These are phyloP conservation scores for Mimumesa dahlbomi DNA, from an alignment of 2,888 invertebrate species.

Conservation along the genomic window DNA sequence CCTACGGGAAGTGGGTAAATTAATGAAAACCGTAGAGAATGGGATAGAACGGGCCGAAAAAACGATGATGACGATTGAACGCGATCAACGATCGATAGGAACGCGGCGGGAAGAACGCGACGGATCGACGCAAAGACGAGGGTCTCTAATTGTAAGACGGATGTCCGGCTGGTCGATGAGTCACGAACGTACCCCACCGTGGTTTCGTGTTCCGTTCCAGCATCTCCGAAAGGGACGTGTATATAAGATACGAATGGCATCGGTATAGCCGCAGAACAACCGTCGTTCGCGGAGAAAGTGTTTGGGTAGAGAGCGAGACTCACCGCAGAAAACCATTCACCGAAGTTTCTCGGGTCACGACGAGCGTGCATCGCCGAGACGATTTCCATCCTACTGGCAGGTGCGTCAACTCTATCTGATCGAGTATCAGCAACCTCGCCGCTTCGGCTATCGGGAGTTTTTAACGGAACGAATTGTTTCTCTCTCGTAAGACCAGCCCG, in stretches of 20 bases:
- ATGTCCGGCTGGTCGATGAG: constrained; percentile 69
- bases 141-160: constrained; percentile 50
- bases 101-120: constrained; percentile 4
- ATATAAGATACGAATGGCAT: constrained; percentile 75
- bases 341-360: constrained; percentile 34
- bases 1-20: no score
- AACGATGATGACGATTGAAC: no score
- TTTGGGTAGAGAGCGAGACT: constrained; percentile 68
- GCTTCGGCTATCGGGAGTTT: no score
- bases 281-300: constrained; percentile 77
- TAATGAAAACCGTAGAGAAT: no score
- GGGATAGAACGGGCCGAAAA: no score
- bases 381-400: neutral
- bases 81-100: neutral
- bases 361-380: neutral
- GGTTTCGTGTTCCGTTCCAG: constrained; percentile 55
- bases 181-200: constrained; percentile 71
- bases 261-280: constrained; percentile 71
- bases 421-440: no score
- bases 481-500: no score
- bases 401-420: no score
- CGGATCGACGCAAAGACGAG: neutral
- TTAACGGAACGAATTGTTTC: no score
- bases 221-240: constrained; percentile 74
- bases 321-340: constrained; percentile 48